Evolutionary conservation across 2,113 vertebrate genomes (phyloP).

Genomic region (Chamaetylas fuelleborni): DNA sequence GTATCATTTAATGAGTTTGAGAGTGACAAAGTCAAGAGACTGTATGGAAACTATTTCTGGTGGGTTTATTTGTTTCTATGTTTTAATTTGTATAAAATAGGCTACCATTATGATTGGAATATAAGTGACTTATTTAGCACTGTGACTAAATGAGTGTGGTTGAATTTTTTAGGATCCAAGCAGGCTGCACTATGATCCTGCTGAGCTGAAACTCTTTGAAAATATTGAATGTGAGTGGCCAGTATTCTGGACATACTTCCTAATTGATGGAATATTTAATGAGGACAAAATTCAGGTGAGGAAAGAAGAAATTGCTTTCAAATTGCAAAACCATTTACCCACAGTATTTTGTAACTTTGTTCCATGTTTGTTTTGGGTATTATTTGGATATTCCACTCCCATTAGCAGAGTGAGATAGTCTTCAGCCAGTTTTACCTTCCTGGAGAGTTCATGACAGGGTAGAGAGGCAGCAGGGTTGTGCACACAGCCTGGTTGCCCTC

Average conservation of each 20-base stretch:
- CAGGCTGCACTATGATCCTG: constrained; percentile 94
- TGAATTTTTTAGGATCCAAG: constrained; percentile 84
- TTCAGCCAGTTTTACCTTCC: background rate
- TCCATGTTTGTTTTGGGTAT: background rate
- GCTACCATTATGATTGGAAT: background rate
- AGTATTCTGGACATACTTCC: constrained; percentile 96
- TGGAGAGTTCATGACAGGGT: rapidly evolving
- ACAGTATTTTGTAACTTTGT: background rate
- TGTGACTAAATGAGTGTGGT: background rate
- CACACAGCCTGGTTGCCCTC: background rate
- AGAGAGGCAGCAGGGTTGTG: background rate
- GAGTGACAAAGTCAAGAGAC: background rate
- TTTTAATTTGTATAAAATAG: background rate
- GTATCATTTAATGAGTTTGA: background rate
- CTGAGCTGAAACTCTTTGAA: constrained; percentile 97
- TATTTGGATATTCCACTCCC: background rate
- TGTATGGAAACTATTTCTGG: background rate
- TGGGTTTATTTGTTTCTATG: background rate
- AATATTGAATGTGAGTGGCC: constrained; percentile 99
- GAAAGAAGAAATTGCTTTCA: background rate
- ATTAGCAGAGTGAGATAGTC: background rate
- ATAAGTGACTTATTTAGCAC: background rate
- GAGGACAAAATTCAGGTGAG: constrained; percentile 90
- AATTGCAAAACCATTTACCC: background rate
- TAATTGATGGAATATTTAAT: constrained; percentile 91